phyloP scores from a whole-genome alignment of 2,888 invertebrate genomes.

The Atethmia centrago region DNA sequence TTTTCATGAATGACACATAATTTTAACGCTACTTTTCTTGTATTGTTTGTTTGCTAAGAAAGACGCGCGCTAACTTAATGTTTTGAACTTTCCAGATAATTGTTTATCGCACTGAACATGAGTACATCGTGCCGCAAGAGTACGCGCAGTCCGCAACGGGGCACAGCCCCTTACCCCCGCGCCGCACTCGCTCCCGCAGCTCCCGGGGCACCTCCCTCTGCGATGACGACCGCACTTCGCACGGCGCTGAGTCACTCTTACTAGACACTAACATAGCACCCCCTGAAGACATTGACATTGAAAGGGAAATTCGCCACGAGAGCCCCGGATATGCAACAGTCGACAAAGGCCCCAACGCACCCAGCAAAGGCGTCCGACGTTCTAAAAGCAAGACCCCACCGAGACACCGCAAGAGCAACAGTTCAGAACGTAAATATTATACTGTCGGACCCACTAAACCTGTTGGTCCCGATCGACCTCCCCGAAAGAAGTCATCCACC shows the following conservation, averaged over 20 bases:
- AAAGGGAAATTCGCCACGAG: conserved; percentile 84
- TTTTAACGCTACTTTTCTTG: neutral
- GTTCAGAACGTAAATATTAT: conserved; percentile 92
- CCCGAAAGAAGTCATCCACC: conserved; percentile 91
- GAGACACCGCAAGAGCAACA: conserved; percentile 86
- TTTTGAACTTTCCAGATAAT: conserved; percentile 88
- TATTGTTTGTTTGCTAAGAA: neutral
- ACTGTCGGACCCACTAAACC: conserved; percentile 90
- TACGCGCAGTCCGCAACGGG: conserved; percentile 84
- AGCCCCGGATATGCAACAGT: conserved; percentile 94
- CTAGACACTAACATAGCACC: conserved; percentile 86
- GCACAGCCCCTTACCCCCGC: conserved; percentile 90
- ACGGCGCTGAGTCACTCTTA: conserved; percentile 92
- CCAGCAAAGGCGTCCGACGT: conserved; percentile 90
- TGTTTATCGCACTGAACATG: conserved; percentile 92
- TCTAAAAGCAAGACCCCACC: conserved; percentile 90
- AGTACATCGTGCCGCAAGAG: conserved; percentile 91
- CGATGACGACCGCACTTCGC: conserved; percentile 93
- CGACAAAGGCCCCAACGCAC: conserved; percentile 93
- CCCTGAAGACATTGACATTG: conserved; percentile 78
- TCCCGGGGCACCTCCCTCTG: conserved; percentile 90
- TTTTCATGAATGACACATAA: neutral
- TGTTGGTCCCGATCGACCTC: conserved; percentile 91
- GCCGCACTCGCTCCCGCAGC: conserved; percentile 90
- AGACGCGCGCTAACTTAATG: neutral